phyloP scores from a whole-genome alignment of 2,113 vertebrate genomes.

The Epinephelus cyanopodus region DNA sequence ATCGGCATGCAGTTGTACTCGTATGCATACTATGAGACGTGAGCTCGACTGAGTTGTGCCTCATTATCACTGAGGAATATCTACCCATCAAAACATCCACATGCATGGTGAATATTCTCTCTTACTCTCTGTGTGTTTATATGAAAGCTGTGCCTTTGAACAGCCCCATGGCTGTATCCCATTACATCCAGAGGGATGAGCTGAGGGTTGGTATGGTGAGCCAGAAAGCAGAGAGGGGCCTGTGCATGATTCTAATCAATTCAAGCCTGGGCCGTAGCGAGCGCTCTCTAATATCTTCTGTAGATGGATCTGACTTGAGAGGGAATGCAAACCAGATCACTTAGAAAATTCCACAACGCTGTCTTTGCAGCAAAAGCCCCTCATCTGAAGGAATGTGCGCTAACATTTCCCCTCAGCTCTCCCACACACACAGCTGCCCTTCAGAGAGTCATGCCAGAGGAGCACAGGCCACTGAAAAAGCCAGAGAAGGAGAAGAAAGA shows the following conservation, averaged over 20 bases:
- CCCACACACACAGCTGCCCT: conserved; percentile 77
- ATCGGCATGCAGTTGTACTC: conserved; percentile 2
- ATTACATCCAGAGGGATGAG: conserved; percentile 70
- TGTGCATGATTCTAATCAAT: conserved; percentile 75
- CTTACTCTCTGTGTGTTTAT: conserved; percentile 50
- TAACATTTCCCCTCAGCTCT: conserved; percentile 77
- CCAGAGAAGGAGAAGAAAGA: conserved; percentile 22
- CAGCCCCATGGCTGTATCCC: conserved; percentile 53
- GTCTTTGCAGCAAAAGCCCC: conserved; percentile 70
- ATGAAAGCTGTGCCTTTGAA: conserved; percentile 63
- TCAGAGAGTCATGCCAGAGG: conserved; percentile 67
- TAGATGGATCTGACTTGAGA: conserved; percentile 66
- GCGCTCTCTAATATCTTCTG: conserved; percentile 71
- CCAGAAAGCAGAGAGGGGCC: conserved; percentile 44
- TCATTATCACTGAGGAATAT: conserved; percentile 30
- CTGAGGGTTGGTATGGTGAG: conserved; percentile 44
- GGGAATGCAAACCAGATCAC: conserved; percentile 81
- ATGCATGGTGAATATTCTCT: conserved; percentile 22
- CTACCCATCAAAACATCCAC: conserved; percentile 60
- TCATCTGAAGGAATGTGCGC: conserved; percentile 79
- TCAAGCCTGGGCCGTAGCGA: conserved; percentile 51
- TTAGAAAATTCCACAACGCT: conserved; percentile 72
- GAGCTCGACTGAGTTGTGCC: not conserved
- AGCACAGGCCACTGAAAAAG: conserved; percentile 43
- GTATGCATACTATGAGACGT: not conserved